Evolutionary conservation across 2,888 invertebrate species (phyloP).

Genomic region (Nebria brevicollis): DNA sequence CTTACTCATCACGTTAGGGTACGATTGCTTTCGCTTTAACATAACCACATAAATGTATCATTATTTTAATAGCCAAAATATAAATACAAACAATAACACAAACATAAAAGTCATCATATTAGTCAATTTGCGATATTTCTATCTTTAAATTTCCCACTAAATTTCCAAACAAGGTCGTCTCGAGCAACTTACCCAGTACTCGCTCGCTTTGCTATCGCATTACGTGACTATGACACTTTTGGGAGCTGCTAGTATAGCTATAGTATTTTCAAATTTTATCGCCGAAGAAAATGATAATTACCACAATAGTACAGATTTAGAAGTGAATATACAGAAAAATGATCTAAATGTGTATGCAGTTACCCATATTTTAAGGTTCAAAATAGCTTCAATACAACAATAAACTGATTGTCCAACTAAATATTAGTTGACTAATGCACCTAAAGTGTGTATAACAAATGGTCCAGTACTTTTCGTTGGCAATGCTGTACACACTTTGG

Average conservation of each 20-base stretch:
- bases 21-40: not conserved
- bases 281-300: not conserved
- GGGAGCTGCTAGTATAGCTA: too few relatives aligned
- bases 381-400: not conserved
- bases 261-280: too few relatives aligned
- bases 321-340: not conserved
- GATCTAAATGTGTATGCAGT: not conserved
- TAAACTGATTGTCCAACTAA: not conserved
- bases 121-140: not conserved
- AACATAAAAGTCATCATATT: not conserved
- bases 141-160: too few relatives aligned
- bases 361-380: too few relatives aligned
- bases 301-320: not conserved
- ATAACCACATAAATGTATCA: not conserved
- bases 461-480: not conserved
- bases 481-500: not conserved
- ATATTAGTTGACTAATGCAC: too few relatives aligned
- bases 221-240: too few relatives aligned
- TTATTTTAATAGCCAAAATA: not conserved
- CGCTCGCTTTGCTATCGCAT: too few relatives aligned
- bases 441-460: too few relatives aligned
- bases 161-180: too few relatives aligned
- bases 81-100: not conserved
- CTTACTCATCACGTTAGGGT: slow-evolving; percentile 30
- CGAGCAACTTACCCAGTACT: too few relatives aligned